Conservation (phyloP, 2,797 vertebrate species). For the Notolepis coatsorum region DNA sequence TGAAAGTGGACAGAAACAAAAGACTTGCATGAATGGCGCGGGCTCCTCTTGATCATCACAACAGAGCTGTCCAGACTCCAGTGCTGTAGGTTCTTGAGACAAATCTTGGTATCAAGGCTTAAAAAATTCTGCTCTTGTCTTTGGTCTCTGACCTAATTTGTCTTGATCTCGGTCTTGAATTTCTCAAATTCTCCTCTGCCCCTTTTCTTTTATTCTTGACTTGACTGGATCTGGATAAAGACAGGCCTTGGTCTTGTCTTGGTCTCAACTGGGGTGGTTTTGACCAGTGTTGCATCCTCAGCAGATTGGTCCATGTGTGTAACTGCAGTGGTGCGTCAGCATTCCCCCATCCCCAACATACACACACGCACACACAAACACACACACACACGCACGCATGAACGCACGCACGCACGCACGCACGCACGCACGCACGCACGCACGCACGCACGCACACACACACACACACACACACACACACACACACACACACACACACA, state of each 20-base stretch:
- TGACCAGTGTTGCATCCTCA: too few species aligned
- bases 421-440: not conserved
- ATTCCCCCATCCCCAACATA: not conserved
- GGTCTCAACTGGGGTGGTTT: too few species aligned
- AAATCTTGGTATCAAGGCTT: too few species aligned
- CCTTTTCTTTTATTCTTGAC: too few species aligned
- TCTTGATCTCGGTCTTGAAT: too few species aligned
- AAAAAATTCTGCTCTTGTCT: not conserved
- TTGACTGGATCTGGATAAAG: too few species aligned
- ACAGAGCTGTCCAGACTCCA: not conserved
- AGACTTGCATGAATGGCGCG: conserved; percentile 19
- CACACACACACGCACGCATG: conserved; percentile 5
- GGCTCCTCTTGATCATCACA: conserved; percentile 5
- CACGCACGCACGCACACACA: not conserved
- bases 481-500: not conserved
- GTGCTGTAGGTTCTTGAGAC: too few species aligned
- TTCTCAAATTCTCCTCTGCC: too few species aligned
- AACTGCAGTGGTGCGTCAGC: not conserved
- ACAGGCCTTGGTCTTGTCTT: too few species aligned
- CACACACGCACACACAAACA: not conserved
- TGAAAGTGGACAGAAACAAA: conserved; percentile 45
- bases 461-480: not conserved
- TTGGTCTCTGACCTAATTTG: too few species aligned
- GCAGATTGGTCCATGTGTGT: conserved; percentile 13
- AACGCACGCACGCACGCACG: not conserved